Evolutionary conservation across 2,113 vertebrate species (phyloP).

Genomic region (Ia io): DNA sequence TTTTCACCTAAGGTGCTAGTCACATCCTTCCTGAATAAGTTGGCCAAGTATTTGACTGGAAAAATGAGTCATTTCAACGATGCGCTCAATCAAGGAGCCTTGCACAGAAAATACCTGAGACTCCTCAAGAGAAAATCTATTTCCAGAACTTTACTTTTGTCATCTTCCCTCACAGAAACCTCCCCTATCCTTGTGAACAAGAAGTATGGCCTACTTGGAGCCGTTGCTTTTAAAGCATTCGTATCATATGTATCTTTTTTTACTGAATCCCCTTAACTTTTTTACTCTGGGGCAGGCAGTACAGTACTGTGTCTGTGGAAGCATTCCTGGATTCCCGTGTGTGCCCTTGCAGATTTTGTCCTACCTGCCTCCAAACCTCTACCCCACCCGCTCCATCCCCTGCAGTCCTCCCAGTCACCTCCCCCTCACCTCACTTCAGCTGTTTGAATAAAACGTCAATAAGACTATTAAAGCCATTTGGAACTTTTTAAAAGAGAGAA

Average conservation of each 20-base stretch:
- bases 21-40: neutral
- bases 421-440: neutral
- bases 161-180: neutral
- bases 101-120: neutral
- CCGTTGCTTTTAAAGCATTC: neutral
- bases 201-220: neutral
- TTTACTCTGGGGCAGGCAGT: neutral
- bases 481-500: conserved; percentile 61
- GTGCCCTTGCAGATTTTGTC: neutral
- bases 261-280: neutral
- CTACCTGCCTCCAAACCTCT: neutral
- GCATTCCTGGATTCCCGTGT: neutral
- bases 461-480: conserved; percentile 40
- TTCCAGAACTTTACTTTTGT: neutral
- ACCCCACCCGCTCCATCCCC: neutral
- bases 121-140: neutral
- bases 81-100: neutral
- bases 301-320: neutral
- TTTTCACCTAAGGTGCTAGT: neutral
- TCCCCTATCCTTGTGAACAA: neutral
- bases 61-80: neutral
- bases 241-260: neutral
- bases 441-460: conserved; percentile 50
- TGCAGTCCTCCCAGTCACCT: neutral
- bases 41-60: neutral